Conservation (phyloP, 1,140 invertebrate species). For the Phocides pigmalion region DNA sequence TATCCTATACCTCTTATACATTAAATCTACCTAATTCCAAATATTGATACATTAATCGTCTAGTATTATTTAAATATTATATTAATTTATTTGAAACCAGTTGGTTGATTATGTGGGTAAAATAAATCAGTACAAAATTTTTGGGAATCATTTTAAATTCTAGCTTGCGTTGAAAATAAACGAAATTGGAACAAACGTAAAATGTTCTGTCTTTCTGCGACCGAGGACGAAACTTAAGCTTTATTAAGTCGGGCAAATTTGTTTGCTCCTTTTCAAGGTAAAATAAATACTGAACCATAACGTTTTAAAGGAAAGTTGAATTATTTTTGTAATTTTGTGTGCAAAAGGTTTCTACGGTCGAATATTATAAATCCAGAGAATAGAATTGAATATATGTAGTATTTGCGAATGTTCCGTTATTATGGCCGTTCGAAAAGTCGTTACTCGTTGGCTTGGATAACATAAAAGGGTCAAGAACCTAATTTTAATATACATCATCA, state of each 20-base stretch:
- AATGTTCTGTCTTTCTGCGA: conserved; percentile 9
- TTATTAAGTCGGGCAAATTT: conserved; percentile 19
- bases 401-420: neutral
- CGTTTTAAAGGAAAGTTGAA: conserved; percentile 41
- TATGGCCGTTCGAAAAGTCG: neutral
- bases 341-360: neutral
- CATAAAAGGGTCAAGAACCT: neutral
- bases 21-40: too few relatives aligned
- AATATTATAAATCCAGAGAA: neutral
- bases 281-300: conserved; percentile 7
- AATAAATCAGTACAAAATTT: neutral
- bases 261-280: conserved; percentile 8
- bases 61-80: too few relatives aligned
- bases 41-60: too few relatives aligned
- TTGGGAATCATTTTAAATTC: neutral
- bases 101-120: neutral
- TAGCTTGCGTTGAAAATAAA: conserved; percentile 1
- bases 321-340: conserved; percentile 1
- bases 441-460: neutral
- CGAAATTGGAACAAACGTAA: conserved; percentile 1
- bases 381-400: neutral
- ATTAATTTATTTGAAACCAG: too few relatives aligned
- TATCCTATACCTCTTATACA: too few relatives aligned
- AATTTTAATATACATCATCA: too few relatives aligned
- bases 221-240: conserved; percentile 16